Evolutionary conservation across 2,797 vertebrate genomes (phyloP), one percentile per base, ranked within the genome.

Genomic region (Enteromius viviparus): DNA sequence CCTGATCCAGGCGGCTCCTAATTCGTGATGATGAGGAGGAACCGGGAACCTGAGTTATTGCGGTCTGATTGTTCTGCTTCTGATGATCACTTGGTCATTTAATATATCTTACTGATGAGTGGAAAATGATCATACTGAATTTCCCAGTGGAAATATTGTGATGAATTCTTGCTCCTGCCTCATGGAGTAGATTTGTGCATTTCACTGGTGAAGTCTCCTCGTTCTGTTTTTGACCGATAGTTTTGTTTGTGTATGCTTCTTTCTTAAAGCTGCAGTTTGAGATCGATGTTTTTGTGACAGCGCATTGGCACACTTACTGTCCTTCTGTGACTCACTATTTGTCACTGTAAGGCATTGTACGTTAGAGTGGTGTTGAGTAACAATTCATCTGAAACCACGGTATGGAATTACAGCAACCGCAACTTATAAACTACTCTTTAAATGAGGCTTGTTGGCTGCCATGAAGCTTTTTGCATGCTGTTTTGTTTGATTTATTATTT

Each of bases 311-410:
- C 60, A 53, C 34, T 62, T 19, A 11, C 29, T 23, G 19, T 32
- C 11, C 17, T 12, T 26, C 42, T 70, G 19, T 42, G 34, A 78
- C 58, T 64, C 47, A 32, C 21, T 32, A 3, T 26, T 55, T 77
- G 65, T 83, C 26, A 60, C 17, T 70, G 19, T 23, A 21, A 47
- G 23, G 58, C 51, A 70, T 51, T 77, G 21, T 23, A 51, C 19
- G 34, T 69, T 65, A 10, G 34, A 47, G 19, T 58, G 72, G 75
- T 78, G 79, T 78, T 78, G 74, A 78, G 45, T 78, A 70, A 71
- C 66, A 23, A 78, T 78, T 78, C 15, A 85, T 69, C 23, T 62
- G 53, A 81, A 76, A 81, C 72, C 55, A 76, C 53, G 26, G 70
- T 37, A 66, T 77, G 76, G 55, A 77, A 83, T 78, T 62, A 78